These are phyloP conservation scores for Athalia rosae DNA, from an alignment of 2,888 invertebrate species.

Conservation along the genomic window DNA sequence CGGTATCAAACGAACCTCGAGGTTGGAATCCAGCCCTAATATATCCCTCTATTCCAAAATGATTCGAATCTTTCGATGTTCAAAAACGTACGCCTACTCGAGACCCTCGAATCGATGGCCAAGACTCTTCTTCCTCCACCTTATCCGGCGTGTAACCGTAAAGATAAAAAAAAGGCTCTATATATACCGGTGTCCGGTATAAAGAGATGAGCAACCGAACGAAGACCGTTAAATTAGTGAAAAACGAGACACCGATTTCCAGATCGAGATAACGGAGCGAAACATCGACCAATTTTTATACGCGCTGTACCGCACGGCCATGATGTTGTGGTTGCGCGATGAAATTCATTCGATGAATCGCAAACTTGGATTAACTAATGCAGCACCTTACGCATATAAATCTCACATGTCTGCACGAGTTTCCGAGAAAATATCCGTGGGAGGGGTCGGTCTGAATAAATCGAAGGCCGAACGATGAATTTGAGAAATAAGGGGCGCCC, in stretches of 20 bases:
- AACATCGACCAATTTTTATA: slow-evolving; percentile 1
- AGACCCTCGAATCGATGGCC: neutral
- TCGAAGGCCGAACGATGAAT: neutral
- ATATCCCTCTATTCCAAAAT: slow-evolving; percentile 13
- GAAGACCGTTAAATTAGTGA: slow-evolving; percentile 31
- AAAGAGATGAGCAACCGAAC: neutral
- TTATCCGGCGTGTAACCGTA: slow-evolving; percentile 13
- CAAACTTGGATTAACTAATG: too few relatives aligned
- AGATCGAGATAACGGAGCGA: slow-evolving; percentile 20
- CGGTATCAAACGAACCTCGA: neutral
- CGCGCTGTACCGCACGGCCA: neutral
- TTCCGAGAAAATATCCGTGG: neutral
- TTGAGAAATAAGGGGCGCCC: slow-evolving; percentile 9
- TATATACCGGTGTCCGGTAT: neutral
- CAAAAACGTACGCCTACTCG: slow-evolving; percentile 12
- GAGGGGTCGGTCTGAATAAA: slow-evolving; percentile 8
- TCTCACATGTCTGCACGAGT: too few relatives aligned
- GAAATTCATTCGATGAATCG: too few relatives aligned
- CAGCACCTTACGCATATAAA: too few relatives aligned
- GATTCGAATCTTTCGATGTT: slow-evolving; percentile 5
- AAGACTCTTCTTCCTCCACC: neutral
- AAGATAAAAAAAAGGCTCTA: slow-evolving; percentile 28
- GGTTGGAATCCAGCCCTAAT: neutral
- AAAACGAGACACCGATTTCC: slow-evolving; percentile 40
- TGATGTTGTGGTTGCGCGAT: too few relatives aligned